Percentiles rank a stretch among this genome's conserved stretches.
Conservation (phyloP, 2,113 vertebrate genomes). For the Thomomys bottae region DNA sequence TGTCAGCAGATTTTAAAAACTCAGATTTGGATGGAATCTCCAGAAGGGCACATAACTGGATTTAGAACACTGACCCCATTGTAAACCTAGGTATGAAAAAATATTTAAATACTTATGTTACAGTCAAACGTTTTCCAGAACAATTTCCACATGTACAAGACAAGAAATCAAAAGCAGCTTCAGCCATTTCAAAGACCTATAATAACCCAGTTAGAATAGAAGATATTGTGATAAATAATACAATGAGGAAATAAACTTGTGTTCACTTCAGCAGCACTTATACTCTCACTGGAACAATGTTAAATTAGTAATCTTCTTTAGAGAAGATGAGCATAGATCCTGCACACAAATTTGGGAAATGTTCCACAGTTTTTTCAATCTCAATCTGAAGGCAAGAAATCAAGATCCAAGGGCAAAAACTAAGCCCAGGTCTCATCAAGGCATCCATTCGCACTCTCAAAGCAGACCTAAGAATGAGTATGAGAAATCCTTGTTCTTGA, state of each 20-base stretch:
- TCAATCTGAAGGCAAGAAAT: conserved; percentile 91
- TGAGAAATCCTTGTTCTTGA: conserved; percentile 87
- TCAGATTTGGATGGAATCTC: conserved; percentile 67
- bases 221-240: neutral
- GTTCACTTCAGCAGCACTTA: too few species aligned
- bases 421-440: conserved; percentile 92
- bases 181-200: conserved; percentile 24
- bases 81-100: conserved; percentile 25
- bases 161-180: conserved; percentile 60
- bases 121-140: conserved; percentile 28
- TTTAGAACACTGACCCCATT: neutral
- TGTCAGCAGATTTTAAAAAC: conserved; percentile 46
- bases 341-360: too few species aligned
- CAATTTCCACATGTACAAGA: conserved; percentile 49
- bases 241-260: conserved; percentile 52
- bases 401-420: conserved; percentile 94
- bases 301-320: too few species aligned
- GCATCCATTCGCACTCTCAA: conserved; percentile 87
- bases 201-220: neutral
- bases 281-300: too few species aligned
- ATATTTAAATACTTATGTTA: conserved; percentile 40
- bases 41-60: conserved; percentile 10
- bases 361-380: conserved; percentile 63
- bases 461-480: conserved; percentile 94
- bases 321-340: too few species aligned